Base-by-base conservation (phyloP, 2,888 invertebrate species). In the Aleiodes alternator region DNA sequence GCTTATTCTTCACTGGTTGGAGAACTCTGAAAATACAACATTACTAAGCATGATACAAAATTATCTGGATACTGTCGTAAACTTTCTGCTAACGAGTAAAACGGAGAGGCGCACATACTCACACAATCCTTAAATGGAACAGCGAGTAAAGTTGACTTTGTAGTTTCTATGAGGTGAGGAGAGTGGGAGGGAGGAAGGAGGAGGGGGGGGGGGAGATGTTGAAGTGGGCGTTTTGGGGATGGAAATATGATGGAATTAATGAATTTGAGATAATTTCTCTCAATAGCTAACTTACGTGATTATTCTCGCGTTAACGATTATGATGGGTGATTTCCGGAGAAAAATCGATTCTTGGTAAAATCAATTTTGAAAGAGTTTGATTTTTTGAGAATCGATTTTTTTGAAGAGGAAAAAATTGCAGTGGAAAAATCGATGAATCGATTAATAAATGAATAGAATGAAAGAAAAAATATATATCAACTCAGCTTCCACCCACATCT, bases 71-170 rank as follows among this genome's bases (percentile, higher is more conserved):
- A 78, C 74, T 70, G 79, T 80, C 83, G 80, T 83, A 83, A 83
- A 82, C 79, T 82, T 82, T 78, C 80, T 64, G 59, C 81, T 83
- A 83, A 82, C 82, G 83, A 83, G 83, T 76, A 76, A 76, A 77
- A 75, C 78, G 74, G 23, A 48, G 78, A 53, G 64, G 76, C 43
- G 73, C 69, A 71, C 64, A 34, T 75, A 43, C 43, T 69, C 73
- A 34, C 64, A n/a, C 69, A 69, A 69, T 74, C 80, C 78, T 76
- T 80, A 80, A 79, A 80, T 79, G 80, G 80, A 73, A 78, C 78
- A 80, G 29, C 14, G 70, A 43, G 57, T 59, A 23, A 71, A 57
- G 70, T 50, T 50, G 57, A 59, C 59, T 43, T 57, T 71, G 70
- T 71, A 14, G 57, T 59, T 57, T 50, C 31, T 56, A 50, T 59